phyloP scores from a whole-genome alignment of 1,140 invertebrate species.

The Drosophila carrolli region DNA sequence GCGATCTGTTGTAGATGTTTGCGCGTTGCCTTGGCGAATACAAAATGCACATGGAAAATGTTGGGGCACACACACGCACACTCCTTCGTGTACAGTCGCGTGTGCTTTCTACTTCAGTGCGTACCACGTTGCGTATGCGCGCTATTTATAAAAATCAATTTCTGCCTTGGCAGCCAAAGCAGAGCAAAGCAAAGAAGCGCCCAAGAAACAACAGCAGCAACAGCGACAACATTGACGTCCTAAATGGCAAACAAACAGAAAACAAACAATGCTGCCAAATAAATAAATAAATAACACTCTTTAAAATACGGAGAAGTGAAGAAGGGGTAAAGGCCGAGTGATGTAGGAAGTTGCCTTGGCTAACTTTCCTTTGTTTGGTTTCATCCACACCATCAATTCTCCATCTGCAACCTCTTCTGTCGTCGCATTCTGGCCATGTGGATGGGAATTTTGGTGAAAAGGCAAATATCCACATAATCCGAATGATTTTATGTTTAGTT shows the following conservation, averaged over 20 bases:
- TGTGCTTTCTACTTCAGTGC: constrained; percentile 75
- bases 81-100: constrained; percentile 8
- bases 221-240: constrained; percentile 20
- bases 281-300: constrained; percentile 70
- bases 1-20: constrained; percentile 36
- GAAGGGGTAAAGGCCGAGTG: not conserved
- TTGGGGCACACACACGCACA: too few species aligned
- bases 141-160: constrained; percentile 83
- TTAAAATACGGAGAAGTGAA: constrained; percentile 34
- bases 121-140: constrained; percentile 80
- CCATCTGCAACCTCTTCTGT: constrained; percentile 13
- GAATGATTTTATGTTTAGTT: constrained; percentile 1
- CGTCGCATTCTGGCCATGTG: constrained; percentile 13
- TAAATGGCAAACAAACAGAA: constrained; percentile 27
- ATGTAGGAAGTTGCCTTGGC: constrained; percentile 22
- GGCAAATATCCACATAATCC: not conserved
- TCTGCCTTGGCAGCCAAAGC: constrained; percentile 68
- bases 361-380: constrained; percentile 1
- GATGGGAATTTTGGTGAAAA: not conserved
- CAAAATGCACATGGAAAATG: constrained; percentile 35
- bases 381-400: constrained; percentile 11
- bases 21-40: constrained; percentile 30
- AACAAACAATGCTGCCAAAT: constrained; percentile 32
- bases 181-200: constrained; percentile 1
- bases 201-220: constrained; percentile 4